Base-by-base conservation (phyloP, 1,140 invertebrate species). In the Drosophila aff. region DNA sequence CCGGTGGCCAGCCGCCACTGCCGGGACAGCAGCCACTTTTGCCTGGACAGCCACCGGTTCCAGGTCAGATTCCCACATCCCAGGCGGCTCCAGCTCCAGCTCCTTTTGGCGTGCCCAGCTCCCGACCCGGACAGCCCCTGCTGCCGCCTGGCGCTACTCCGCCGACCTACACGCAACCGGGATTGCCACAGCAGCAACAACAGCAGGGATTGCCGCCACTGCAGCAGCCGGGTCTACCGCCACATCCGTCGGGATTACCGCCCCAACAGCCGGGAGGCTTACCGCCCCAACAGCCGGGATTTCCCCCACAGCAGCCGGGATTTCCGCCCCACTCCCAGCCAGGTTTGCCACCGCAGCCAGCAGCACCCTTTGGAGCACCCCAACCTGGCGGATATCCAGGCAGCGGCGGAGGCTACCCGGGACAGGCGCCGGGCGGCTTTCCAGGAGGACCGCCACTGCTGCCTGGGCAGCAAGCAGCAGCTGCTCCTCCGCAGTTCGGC, bases 381-480 rank as follows among this genome's bases (percentile, higher is more conserved):
- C 80, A 82, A 43, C 47, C 59, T 23, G 50, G 47, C 26, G 55
- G 50, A 6, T 81, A 65, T 74, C 49, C 82, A 8, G 58, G 72
- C 47, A n/a, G 26, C 49, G 49, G 28, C 23, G 58, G n/a, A n/a
- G n/a, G 40, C 11, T 81, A 58, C 38, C 49, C 82, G 8, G 65
- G 73, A 9, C 50, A 67, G 15, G 63, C 49, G 18, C 58, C 77
- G 4, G 77, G 41, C 9, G 63, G 41, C 9, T 85, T 75, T 38
- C 57, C 76, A 13, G 85, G 81, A 28, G 82, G 58, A n/a, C 86
- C 85, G 15, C 84, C 84, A 2, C 84, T 69, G 9, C n/a, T n/a
- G n/a, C n/a, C n/a, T n/a, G n/a, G n/a, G n/a, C 71, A 73, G 11
- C 67, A 61, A 7, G 16, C 68, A 18, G 47, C 66, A 18, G 47